Evolutionary conservation across 2,797 vertebrate genomes (phyloP), one percentile per base, ranked within the genome.

Genomic region (Myioborus miniatus): DNA sequence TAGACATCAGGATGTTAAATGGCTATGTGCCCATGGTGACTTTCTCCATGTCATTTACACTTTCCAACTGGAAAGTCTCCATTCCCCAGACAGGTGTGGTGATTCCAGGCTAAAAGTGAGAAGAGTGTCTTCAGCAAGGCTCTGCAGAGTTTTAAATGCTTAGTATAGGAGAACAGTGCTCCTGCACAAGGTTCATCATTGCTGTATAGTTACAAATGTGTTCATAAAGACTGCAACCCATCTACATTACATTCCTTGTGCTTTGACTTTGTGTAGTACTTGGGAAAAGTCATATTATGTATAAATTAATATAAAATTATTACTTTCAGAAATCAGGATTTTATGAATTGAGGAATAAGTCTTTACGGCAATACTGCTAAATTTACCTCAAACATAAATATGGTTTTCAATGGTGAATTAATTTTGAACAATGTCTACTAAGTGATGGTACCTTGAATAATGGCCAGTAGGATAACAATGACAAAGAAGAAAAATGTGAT

Each of bases 401-500:
- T 0, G 2, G 5, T 60, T 87, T 82, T 37, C 36, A 37, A 5
- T 44, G 20, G 46, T 55, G 18, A 89, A 67, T 26, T 37, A 29
- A 72, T 77, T 77, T 71, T n/a, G 63, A 41, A 24, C 15, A 47
- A 29, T 58, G n/a, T 69, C 9, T 75, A 3, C 20, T 70, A 52
- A 89, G 36, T 32, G 52, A 56, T 11, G 56, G 27, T 97, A 99
- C 99, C 99, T 98, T 99, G 99, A 97, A 99, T 99, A 96, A 99
- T 99, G 95, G 99, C 99, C 97, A 99, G 97, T 53, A 99, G 97
- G 97, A 99, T 99, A 97, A 99, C 99, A 70, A 99, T 99, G 96
- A 99, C 99, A 27, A 99, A 99, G 98, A 99, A 99, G 98, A 99
- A 99, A 97, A 99, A 99, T 23, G 99, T 99, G 94, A 99, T 99